phyloP scores from a whole-genome alignment of 2,113 vertebrate species.

The Xenus cinereus region DNA sequence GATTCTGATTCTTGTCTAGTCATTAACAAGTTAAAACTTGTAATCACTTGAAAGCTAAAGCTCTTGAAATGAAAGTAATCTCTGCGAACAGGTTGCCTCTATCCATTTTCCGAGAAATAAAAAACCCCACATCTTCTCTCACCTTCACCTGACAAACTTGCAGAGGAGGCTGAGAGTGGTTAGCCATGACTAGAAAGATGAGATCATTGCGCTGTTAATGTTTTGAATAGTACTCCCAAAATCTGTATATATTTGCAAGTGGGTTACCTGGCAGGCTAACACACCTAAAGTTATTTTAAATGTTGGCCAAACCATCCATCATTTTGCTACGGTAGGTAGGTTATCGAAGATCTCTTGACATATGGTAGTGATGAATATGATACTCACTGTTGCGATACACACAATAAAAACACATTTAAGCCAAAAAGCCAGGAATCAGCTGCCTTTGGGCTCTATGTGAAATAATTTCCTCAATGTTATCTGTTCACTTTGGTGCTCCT shows the following conservation, averaged over 20 bases:
- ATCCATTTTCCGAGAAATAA: neutral
- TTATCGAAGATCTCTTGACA: neutral
- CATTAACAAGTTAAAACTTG: neutral
- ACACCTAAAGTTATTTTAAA: neutral
- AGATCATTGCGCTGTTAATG: neutral
- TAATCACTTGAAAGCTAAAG: neutral
- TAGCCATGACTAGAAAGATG: neutral
- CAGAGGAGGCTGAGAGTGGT: neutral
- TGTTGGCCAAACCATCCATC: neutral
- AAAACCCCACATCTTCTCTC: neutral
- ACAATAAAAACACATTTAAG: neutral
- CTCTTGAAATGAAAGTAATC: neutral
- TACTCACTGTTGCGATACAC: neutral
- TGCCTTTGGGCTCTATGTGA: neutral
- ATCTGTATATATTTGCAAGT: neutral
- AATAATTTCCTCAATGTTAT: neutral
- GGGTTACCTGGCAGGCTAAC: neutral
- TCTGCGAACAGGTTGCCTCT: neutral
- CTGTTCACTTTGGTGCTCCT: neutral
- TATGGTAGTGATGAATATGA: neutral
- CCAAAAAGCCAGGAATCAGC: neutral
- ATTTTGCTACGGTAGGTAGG: neutral
- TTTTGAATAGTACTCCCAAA: neutral
- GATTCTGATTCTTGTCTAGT: neutral
- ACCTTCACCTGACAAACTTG: neutral